A percentile compares a stretch with the other conserved stretches of the same genome.
These are phyloP conservation scores for Oreonectes daqikongensis DNA, from an alignment of 2,797 vertebrate genomes.

Conservation along the genomic window DNA sequence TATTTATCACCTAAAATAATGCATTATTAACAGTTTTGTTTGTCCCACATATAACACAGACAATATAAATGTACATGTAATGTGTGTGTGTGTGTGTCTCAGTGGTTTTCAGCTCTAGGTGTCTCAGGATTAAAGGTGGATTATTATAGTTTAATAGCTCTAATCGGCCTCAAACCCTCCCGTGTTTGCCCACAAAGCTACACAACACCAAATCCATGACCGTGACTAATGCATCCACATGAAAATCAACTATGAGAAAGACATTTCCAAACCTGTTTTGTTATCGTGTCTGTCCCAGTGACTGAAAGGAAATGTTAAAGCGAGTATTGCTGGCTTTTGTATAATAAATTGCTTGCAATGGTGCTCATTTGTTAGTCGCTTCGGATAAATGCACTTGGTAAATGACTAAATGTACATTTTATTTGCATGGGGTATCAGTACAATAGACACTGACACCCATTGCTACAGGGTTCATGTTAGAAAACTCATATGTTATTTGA, in stretches of 20 bases:
- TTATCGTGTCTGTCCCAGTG: background rate
- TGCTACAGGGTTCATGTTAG: background rate
- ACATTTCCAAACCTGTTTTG: background rate
- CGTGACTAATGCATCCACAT: background rate
- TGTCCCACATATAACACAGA: too few species aligned
- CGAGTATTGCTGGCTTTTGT: background rate
- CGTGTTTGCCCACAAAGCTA: constrained; percentile 29
- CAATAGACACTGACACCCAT: background rate
- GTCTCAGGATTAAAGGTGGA: constrained; percentile 47
- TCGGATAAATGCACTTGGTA: background rate
- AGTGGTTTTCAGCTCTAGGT: constrained; percentile 13
- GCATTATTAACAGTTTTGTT: too few species aligned
- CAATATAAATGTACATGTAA: too few species aligned
- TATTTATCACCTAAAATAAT: too few species aligned
- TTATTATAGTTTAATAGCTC: constrained; percentile 39
- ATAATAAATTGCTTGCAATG: background rate
- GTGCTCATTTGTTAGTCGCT: background rate
- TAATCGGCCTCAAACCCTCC: constrained; percentile 35
- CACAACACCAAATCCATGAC: constrained; percentile 9
- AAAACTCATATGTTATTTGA: background rate
- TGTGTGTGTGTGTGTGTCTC: background rate
- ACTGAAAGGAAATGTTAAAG: background rate
- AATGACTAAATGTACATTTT: background rate
- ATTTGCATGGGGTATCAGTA: background rate
- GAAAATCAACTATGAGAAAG: background rate